Percentiles rank a stretch among this genome's conserved stretches.
phyloP scores from a whole-genome alignment of 2,888 invertebrate genomes.

The Notodonta dromedarius region DNA sequence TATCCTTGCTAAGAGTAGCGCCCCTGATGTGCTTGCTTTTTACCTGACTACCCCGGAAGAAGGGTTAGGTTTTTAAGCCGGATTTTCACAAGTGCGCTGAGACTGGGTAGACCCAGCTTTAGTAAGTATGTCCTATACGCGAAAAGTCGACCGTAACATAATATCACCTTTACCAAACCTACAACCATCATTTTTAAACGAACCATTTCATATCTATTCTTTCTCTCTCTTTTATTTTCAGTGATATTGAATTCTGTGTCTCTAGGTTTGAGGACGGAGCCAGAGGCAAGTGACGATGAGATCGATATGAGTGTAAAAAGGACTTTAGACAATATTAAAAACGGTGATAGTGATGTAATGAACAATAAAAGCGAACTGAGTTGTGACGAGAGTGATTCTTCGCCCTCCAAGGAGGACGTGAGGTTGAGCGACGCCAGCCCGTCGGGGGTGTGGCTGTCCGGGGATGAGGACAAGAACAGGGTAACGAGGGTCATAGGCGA shows the following conservation, averaged over 20 bases:
- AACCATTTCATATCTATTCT: conserved; percentile 56
- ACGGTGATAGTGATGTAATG: conserved; percentile 78
- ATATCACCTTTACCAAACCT: conserved; percentile 12
- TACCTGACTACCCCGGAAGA: too few relatives aligned
- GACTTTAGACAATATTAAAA: conserved; percentile 81
- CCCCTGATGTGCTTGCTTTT: too few relatives aligned
- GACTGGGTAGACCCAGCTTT: too few relatives aligned
- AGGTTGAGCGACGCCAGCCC: conserved; percentile 66
- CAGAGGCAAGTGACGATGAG: conserved; percentile 80
- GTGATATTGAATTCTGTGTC: conserved; percentile 83
- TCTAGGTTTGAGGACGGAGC: conserved; percentile 82
- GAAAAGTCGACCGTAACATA: background rate
- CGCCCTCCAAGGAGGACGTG: conserved; percentile 64
- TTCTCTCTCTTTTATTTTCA: conserved; percentile 78
- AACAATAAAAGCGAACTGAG: conserved; percentile 77
- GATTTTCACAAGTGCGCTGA: too few relatives aligned
- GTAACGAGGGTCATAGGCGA: conserved; percentile 90
- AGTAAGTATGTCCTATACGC: background rate
- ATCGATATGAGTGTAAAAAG: conserved; percentile 79
- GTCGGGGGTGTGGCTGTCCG: conserved; percentile 65
- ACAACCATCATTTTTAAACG: conserved; percentile 33
- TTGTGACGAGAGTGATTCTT: conserved; percentile 65
- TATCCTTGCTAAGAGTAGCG: too few relatives aligned
- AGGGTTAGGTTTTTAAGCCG: too few relatives aligned
- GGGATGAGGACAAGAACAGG: conserved; percentile 69